Conservation (phyloP, 2,113 vertebrate genomes). For the Myxocyprinus asiaticus region DNA sequence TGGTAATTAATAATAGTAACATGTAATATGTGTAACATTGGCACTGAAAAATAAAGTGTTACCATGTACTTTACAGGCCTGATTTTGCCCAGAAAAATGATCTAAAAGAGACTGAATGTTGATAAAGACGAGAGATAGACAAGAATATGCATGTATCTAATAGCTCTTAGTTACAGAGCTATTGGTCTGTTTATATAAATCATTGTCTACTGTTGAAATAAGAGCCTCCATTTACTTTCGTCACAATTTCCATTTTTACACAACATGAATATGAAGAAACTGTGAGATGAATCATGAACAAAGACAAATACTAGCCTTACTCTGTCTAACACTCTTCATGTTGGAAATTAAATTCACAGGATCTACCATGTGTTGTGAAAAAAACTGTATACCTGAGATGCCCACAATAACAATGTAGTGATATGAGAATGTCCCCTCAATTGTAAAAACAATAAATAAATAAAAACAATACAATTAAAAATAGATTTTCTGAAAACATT, state of each 20-base stretch:
- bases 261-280: conserved; percentile 10
- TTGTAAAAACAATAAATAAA: not conserved
- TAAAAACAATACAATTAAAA: not conserved
- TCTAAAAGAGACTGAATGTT: no score
- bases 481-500: not conserved
- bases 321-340: not conserved
- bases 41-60: no score
- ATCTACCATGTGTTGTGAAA: not conserved
- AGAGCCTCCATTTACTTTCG: conserved; percentile 24
- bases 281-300: not conserved
- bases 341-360: no score
- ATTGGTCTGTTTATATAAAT: conserved; percentile 28
- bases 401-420: not conserved
- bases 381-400: not conserved
- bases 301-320: not conserved
- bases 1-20: no score
- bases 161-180: no score
- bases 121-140: no score
- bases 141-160: no score
- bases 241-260: conserved; percentile 43
- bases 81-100: no score
- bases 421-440: not conserved
- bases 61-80: no score
- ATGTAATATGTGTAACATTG: no score
- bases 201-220: conserved; percentile 22